Evolutionary conservation across 2,797 vertebrate species (phyloP), one percentile per base, ranked within the genome.

Genomic region (Tarsius wallacei): DNA sequence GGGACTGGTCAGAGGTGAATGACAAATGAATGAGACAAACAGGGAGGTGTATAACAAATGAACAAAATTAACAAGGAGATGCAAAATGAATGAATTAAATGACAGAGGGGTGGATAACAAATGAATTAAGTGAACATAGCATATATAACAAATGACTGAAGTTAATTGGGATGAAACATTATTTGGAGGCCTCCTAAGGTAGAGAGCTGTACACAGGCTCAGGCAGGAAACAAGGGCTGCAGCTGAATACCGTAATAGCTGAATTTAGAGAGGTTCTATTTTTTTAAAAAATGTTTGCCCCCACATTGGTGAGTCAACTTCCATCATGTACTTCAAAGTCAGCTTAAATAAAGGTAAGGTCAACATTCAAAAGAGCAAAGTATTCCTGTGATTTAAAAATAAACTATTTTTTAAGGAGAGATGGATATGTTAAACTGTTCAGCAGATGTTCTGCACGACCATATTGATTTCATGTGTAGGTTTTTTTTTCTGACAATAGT

Each of bases 311-410:
- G 0, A 97, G 70, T 95, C 86, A 95, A 66, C 0, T 0, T 94
- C 21, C 17, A 84, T 84, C 53, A 68, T 57, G 11, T 0, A 3
- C 74, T 78, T 94, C 42, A 70, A 93, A 59, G 33, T 87, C 28
- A 95, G 15, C 2, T 94, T 63, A 95, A 96, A 96, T 90, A 97
- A 97, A 94, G 66, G 33, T 74, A 90, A 7, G 82, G 90, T 96
- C 85, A 95, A 68, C 7, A 31, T 33, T 91, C n/a, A 68, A 91
- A 97, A 90, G 31, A 81, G 16, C 80, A 95, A 87, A 94, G 28
- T 47, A 57, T 87, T 51, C 16, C 33, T 74, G 7, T 94, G 22
- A 82, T 80, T 93, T 85, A 63, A 70, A 95, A 96, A 93, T 36
- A 59, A 90, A 47, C 36, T 80, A 19, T 81, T 96, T 97, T 16